Conservation (phyloP, 2,888 invertebrate genomes). For the Leucophora obtusa region DNA sequence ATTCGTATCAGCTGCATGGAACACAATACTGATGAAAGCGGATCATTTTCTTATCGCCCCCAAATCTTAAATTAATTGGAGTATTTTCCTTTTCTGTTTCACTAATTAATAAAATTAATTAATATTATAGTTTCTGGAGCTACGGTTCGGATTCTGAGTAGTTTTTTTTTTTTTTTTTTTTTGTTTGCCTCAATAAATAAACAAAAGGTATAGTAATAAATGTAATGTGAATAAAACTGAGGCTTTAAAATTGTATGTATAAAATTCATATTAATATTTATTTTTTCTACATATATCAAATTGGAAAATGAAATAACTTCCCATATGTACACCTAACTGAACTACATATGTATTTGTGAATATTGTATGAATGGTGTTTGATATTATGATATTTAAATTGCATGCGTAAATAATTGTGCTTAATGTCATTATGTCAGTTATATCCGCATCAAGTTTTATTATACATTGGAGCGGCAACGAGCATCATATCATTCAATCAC, state of each 20-base stretch:
- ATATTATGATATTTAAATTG: conserved; percentile 70
- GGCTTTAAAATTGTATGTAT: not conserved
- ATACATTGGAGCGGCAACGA: conserved; percentile 27
- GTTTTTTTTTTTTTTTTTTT: no score
- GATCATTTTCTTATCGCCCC: no score
- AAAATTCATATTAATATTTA: not conserved
- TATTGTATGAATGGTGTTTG: conserved; percentile 42
- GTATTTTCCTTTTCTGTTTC: no score
- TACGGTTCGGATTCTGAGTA: no score
- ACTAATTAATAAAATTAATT: no score
- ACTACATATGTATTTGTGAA: not conserved
- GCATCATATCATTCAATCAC: conserved; percentile 58
- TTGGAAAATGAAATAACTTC: not conserved
- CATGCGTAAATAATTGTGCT: conserved; percentile 73
- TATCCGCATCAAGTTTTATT: conserved; percentile 61
- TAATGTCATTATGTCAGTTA: conserved; percentile 71
- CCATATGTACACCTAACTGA: conserved; percentile 26
- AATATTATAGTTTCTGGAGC: no score
- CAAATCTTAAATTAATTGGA: no score
- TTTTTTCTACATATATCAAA: conserved; percentile 16
- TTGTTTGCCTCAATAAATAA: no score
- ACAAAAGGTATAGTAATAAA: no score
- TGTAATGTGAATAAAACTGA: not conserved
- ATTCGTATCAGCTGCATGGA: no score
- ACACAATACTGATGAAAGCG: no score